These are phyloP conservation scores for Drosophila ohnishii DNA, from an alignment of 1,140 invertebrate species.

Conservation along the genomic window DNA sequence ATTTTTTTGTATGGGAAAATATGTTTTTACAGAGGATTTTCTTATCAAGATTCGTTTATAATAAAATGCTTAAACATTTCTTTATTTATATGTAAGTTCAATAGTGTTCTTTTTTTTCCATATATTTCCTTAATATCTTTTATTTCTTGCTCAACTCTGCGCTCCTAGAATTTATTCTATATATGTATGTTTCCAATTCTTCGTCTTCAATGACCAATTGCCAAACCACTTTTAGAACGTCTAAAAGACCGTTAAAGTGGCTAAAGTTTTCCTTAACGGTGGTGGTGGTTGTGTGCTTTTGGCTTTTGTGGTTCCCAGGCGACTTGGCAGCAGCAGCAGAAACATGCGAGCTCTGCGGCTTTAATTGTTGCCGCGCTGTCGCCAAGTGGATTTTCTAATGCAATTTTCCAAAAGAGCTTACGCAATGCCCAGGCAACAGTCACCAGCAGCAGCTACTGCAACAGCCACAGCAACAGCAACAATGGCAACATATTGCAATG, in stretches of 20 bases:
- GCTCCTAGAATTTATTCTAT: not conserved
- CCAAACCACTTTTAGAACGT: constrained; percentile 57
- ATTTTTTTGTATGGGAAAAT: too few species aligned
- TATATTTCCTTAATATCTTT: not conserved
- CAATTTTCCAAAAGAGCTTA: constrained; percentile 72
- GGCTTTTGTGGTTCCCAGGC: constrained; percentile 78
- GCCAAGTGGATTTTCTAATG: constrained; percentile 80
- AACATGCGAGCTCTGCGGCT: constrained; percentile 72
- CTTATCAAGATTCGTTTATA: too few species aligned
- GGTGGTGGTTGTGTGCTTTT: constrained; percentile 30
- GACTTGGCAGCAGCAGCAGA: constrained; percentile 55
- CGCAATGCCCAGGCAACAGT: constrained; percentile 53
- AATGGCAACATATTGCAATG: constrained; percentile 58
- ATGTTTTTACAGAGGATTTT: too few species aligned
- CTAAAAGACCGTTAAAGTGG: constrained; percentile 29
- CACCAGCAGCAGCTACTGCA: constrained; percentile 46
- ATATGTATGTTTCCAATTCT: not conserved
- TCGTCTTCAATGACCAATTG: constrained; percentile 4
- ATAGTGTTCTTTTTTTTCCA: too few species aligned
- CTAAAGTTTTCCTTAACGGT: constrained; percentile 28
- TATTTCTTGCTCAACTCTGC: not conserved
- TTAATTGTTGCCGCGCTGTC: constrained; percentile 74
- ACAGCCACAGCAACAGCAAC: constrained; percentile 12
- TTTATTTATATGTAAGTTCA: too few species aligned
- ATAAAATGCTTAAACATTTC: not conserved